phyloP scores from a whole-genome alignment of 2,113 vertebrate species.

The Aspidoscelis tigris region DNA sequence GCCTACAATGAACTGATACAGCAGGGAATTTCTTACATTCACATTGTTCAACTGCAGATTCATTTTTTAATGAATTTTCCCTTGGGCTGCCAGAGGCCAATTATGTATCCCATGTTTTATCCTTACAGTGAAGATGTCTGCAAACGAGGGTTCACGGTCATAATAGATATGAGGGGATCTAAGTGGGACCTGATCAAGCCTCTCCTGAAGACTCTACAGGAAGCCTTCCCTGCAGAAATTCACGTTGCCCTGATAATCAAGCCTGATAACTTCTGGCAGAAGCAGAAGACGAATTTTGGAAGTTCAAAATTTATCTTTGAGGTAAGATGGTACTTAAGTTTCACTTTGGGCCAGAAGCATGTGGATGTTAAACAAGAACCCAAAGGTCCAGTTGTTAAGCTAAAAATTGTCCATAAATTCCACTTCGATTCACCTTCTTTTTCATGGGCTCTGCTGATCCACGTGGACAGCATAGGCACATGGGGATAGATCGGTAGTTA shows the following conservation, averaged over 20 bases:
- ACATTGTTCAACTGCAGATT: not conserved
- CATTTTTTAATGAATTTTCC: not conserved
- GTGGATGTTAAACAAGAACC: not conserved
- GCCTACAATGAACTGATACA: no score
- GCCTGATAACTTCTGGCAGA: constrained; percentile 99
- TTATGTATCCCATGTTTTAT: constrained; percentile 58
- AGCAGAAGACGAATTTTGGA: constrained; percentile 99
- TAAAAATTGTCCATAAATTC: not conserved
- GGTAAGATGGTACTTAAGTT: constrained; percentile 74
- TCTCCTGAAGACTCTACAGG: constrained; percentile 96
- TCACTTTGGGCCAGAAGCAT: not conserved
- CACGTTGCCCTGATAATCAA: constrained; percentile 99
- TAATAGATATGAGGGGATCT: constrained; percentile 98
- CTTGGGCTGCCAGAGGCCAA: not conserved
- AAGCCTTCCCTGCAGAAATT: constrained; percentile 94
- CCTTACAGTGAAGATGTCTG: constrained; percentile 93
- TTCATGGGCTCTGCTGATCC: not conserved
- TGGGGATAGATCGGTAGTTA: constrained; percentile 11
- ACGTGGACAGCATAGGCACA: not conserved
- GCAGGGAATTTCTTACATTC: no score
- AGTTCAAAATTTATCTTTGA: constrained; percentile 99
- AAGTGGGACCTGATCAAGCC: constrained; percentile 99
- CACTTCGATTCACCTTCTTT: no score
- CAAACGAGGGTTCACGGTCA: constrained; percentile 97
- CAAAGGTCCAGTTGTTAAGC: not conserved